Evolutionary conservation across 2,113 vertebrate species (phyloP).

Genomic region (Merops nubicus): DNA sequence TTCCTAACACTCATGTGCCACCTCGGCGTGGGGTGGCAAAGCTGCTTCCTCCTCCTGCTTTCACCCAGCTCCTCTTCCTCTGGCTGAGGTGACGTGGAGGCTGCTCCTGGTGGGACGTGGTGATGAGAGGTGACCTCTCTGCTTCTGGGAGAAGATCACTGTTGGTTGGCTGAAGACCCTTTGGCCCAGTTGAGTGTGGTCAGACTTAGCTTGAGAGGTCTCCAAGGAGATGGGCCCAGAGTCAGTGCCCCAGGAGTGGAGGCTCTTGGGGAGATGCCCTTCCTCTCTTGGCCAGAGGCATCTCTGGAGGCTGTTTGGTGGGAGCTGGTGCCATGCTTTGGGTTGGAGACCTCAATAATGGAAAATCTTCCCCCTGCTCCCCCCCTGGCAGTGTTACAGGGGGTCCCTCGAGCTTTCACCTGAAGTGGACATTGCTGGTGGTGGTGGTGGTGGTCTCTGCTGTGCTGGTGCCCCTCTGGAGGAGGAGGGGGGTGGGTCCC

Average conservation of each 20-base stretch:
- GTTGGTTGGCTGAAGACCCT: background rate
- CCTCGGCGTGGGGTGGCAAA: background rate
- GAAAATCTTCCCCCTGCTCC: rapidly evolving
- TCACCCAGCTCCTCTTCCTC: background rate
- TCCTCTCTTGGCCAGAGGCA: background rate
- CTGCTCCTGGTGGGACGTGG: background rate
- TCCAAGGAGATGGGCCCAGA: background rate
- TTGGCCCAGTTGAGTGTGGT: background rate
- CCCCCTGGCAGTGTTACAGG: background rate
- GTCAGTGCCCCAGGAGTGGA: background rate
- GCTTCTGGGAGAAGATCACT: background rate
- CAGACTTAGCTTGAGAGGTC: background rate
- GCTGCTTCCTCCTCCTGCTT: background rate
- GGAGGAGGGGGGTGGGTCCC: background rate
- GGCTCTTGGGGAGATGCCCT: rapidly evolving
- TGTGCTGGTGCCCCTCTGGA: background rate
- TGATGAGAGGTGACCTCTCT: rapidly evolving
- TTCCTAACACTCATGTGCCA: background rate
- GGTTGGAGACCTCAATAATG: background rate
- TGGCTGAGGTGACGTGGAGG: background rate
- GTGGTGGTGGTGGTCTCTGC: background rate
- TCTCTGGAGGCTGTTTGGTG: rapidly evolving
- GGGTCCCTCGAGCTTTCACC: background rate
- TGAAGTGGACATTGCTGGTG: background rate
- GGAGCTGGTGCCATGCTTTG: background rate